Evolutionary conservation across 2,888 invertebrate genomes (phyloP), one percentile per base, ranked within the genome.

Genomic region (Polyommatus iphigenia): DNA sequence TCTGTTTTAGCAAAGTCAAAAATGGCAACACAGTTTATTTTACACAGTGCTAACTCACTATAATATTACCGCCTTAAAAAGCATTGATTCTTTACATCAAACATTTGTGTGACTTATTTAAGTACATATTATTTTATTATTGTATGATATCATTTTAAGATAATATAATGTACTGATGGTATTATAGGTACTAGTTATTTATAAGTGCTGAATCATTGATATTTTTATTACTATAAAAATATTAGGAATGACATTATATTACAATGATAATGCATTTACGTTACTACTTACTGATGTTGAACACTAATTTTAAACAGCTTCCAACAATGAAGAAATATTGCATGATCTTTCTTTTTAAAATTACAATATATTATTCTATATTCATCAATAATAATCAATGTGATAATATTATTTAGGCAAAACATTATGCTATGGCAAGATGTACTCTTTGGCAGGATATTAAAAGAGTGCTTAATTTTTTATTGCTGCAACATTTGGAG

Each of bases 401-500:
- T 54, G 54, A 18, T 20, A 1, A 20, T 8, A 59, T 8, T n/a
- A 20, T 59, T 59, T n/a, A 59, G 59, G 59, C 59, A 20, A 29
- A 62, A 15, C 2, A 10, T 67, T 67, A 29, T 67, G 67, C 67
- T 67, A 29, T 29, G 29, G 67, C 67, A 67, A 67, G 67, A 32
- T 32, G 67, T 67, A 13, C 24, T 67, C 32, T 67, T 32, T 67
- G 67, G 67, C 67, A 67, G 32, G 29, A 67, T 29, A 29, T 67
- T 32, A 67, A 29, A 13, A 32, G 4, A 15, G 67, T 62, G 24
- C 24, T 1, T 24, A 13, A 24, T 7, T 62, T 4, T 46, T 46
- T 46, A 24, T 24, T 24, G 54, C 54, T 54, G 54, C 18, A 46
- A 46, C n/a, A n/a, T n/a, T n/a, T 18, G 5, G 2, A 18, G 15